phyloP scores from a whole-genome alignment of 2,888 invertebrate species.

The Sarcophaga carnaria region DNA sequence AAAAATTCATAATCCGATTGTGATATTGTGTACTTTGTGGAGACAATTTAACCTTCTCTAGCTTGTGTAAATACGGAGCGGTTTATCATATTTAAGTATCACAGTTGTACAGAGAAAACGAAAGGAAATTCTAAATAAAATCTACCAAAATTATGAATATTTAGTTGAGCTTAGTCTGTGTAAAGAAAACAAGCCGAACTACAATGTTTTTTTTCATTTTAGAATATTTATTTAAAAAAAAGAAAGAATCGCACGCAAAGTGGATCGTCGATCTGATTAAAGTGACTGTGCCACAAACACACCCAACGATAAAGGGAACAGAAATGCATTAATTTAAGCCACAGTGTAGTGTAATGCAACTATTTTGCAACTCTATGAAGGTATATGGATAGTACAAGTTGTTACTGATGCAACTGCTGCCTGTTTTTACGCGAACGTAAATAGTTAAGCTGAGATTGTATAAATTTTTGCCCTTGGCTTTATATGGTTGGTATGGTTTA shows the following conservation, averaged over 20 bases:
- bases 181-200: not conserved
- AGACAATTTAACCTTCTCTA: constrained; percentile 23
- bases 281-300: not conserved
- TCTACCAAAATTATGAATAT: constrained; percentile 18
- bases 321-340: constrained; percentile 50
- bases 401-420: not conserved
- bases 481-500: constrained; percentile 23
- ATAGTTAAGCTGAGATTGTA: constrained; percentile 47
- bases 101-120: not conserved
- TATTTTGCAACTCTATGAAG: not conserved
- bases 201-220: no score
- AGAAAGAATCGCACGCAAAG: constrained; percentile 6
- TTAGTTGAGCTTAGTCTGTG: constrained; percentile 31
- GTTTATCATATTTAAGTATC: constrained; percentile 36
- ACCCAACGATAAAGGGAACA: constrained; percentile 38
- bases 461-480: constrained; percentile 56
- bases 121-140: not conserved
- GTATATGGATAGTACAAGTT: not conserved
- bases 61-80: constrained; percentile 17
- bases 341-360: constrained; percentile 13
- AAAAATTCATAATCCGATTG: no score
- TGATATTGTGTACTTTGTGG: not conserved
- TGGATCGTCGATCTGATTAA: constrained; percentile 48
- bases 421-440: constrained; percentile 2
- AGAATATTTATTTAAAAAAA: not conserved